Conservation (phyloP, 2,113 vertebrate genomes). For the Herpailurus yagouaroundi region DNA sequence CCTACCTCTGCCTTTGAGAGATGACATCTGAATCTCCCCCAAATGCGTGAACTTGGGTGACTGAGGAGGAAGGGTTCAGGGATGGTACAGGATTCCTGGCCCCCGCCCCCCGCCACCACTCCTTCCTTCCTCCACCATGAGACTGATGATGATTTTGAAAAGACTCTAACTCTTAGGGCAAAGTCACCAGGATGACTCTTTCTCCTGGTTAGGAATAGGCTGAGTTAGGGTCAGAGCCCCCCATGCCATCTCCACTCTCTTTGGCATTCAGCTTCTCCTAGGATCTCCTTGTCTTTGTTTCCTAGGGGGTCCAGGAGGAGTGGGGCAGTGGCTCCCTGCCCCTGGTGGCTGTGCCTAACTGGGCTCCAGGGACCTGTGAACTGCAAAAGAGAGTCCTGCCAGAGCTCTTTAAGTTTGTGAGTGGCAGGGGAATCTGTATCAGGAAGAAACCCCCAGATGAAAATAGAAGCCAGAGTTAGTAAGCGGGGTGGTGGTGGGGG, state of each 20-base stretch:
- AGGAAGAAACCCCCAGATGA: background rate
- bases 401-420: background rate
- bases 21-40: background rate
- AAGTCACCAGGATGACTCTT: background rate
- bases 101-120: background rate
- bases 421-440: background rate
- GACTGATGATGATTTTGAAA: background rate
- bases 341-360: conserved; percentile 57
- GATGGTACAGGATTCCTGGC: background rate
- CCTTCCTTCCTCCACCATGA: background rate
- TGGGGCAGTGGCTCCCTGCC: background rate
- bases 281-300: conserved; percentile 44
- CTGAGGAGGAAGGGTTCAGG: background rate
- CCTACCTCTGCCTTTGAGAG: background rate
- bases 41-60: background rate
- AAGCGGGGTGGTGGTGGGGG: background rate
- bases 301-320: background rate
- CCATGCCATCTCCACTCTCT: background rate
- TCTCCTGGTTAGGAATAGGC: background rate
- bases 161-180: background rate
- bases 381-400: background rate
- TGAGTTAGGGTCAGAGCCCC: background rate
- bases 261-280: background rate
- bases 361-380: conserved; percentile 22
- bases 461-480: conserved; percentile 17